Percentiles rank a stretch among this genome's conserved stretches.
Evolutionary conservation across 2,113 vertebrate genomes (phyloP).

Genomic region (Arothron firmamentum): DNA sequence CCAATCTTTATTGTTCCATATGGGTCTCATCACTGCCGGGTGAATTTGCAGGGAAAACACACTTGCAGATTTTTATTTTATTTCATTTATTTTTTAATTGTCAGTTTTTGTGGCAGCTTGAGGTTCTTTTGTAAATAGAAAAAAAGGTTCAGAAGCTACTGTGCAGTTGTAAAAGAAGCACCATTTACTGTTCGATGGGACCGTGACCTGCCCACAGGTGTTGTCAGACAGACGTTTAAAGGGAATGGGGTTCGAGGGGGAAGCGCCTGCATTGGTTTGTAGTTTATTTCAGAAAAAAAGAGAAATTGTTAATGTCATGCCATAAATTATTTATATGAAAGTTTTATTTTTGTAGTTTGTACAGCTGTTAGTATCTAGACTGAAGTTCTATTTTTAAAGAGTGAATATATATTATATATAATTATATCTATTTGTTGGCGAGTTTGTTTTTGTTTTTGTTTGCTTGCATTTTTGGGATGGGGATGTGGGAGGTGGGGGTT

Average conservation of each 20-base stretch:
- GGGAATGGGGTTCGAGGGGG: constrained; percentile 31
- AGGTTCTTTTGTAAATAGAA: constrained; percentile 58
- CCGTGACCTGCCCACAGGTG: constrained; percentile 46
- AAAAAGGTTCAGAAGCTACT: constrained; percentile 67
- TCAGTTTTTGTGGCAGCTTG: constrained; percentile 68
- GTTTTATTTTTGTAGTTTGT: constrained; percentile 96
- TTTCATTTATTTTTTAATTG: constrained; percentile 12
- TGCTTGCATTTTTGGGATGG: constrained; percentile 49
- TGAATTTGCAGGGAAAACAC: constrained; percentile 74
- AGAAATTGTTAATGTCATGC: constrained; percentile 76
- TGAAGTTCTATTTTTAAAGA: constrained; percentile 96
- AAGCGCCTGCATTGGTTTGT: constrained; percentile 72
- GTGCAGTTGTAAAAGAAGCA: constrained; percentile 63
- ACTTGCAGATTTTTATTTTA: constrained; percentile 33
- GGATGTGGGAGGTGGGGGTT: constrained; percentile 34
- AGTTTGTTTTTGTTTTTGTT: constrained; percentile 64
- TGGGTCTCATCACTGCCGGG: constrained; percentile 78
- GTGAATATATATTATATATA: constrained; percentile 92
- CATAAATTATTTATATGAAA: constrained; percentile 95
- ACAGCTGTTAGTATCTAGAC: constrained; percentile 87
- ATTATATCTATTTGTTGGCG: constrained; percentile 79
- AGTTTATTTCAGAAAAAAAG: constrained; percentile 74
- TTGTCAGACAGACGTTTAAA: constrained; percentile 35
- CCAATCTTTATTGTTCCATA: constrained; percentile 56
- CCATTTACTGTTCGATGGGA: constrained; percentile 55